Evolutionary conservation across 2,888 invertebrate genomes (phyloP).

Genomic region (Catocala sponsa): DNA sequence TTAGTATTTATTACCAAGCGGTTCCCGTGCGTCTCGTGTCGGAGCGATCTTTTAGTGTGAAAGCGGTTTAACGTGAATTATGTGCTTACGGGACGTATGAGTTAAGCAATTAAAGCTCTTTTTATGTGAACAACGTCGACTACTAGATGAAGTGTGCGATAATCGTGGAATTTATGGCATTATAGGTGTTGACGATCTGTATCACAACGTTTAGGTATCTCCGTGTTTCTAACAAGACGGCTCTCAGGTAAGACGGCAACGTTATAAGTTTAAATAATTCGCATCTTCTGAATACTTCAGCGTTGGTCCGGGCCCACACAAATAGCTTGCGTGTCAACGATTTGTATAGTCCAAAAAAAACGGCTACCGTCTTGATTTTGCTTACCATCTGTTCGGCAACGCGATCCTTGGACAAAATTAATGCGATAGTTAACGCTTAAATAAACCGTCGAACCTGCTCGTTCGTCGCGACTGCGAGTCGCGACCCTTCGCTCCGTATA

Average conservation of each 20-base stretch:
- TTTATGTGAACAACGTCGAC: slow-evolving; percentile 73
- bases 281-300: slow-evolving; percentile 31
- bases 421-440: slow-evolving; percentile 83
- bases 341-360: slow-evolving; percentile 61
- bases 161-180: slow-evolving; percentile 74
- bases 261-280: slow-evolving; percentile 37
- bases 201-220: slow-evolving; percentile 30
- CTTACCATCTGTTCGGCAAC: slow-evolving; percentile 79
- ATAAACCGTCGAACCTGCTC: slow-evolving; percentile 72
- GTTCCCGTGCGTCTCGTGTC: slow-evolving; percentile 57
- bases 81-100: slow-evolving; percentile 75
- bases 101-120: slow-evolving; percentile 83
- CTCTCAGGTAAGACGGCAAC: slow-evolving; percentile 16
- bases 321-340: slow-evolving; percentile 73
- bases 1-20: slow-evolving; percentile 84
- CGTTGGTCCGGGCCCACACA: slow-evolving; percentile 68
- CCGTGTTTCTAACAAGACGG: slow-evolving; percentile 26
- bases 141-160: slow-evolving; percentile 77
- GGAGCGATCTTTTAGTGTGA: slow-evolving; percentile 73
- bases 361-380: slow-evolving; percentile 75
- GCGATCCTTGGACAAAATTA: slow-evolving; percentile 71
- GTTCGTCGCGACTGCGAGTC: slow-evolving; percentile 48
- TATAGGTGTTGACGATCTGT: slow-evolving; percentile 64
- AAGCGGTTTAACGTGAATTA: slow-evolving; percentile 78
- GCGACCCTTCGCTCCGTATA: slow-evolving; percentile 75